phyloP scores from a whole-genome alignment of 1,140 invertebrate genomes.

The Linepithema humile region DNA sequence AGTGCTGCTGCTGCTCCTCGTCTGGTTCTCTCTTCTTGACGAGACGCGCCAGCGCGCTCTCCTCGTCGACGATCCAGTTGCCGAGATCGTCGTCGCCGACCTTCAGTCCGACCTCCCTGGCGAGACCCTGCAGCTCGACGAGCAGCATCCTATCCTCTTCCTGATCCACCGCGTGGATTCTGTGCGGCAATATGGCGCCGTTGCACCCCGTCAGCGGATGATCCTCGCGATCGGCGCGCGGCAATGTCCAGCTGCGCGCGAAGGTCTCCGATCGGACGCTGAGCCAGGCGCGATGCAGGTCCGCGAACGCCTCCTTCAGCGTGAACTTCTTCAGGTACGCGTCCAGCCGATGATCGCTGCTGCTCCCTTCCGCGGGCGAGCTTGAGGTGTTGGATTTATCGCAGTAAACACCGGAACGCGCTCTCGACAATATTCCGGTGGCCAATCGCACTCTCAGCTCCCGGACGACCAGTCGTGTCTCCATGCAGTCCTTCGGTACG shows the following conservation, averaged over 20 bases:
- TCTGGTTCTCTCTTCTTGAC: slow-evolving; percentile 70
- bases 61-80: slow-evolving; percentile 80
- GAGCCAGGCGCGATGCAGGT: slow-evolving; percentile 84
- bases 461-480: slow-evolving; percentile 77
- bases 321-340: slow-evolving; percentile 80
- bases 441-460: slow-evolving; percentile 82
- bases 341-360: slow-evolving; percentile 58
- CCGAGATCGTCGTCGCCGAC: slow-evolving; percentile 79
- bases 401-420: slow-evolving; percentile 59
- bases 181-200: slow-evolving; percentile 49
- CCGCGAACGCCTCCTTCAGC: slow-evolving; percentile 84
- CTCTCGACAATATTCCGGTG: slow-evolving; percentile 77
- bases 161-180: slow-evolving; percentile 60
- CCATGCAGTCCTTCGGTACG: slow-evolving; percentile 75
- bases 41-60: slow-evolving; percentile 69
- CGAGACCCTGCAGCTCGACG: slow-evolving; percentile 79
- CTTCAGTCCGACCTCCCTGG: slow-evolving; percentile 81
- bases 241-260: slow-evolving; percentile 78
- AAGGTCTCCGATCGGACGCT: slow-evolving; percentile 83
- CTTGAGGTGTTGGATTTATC: background rate
- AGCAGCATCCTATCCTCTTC: slow-evolving; percentile 77
- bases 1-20: slow-evolving; percentile 71
- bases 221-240: slow-evolving; percentile 70
- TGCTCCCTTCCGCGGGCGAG: slow-evolving; percentile 35
- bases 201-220: background rate